Evolutionary conservation across 2,888 invertebrate genomes (phyloP), one percentile per base, ranked within the genome.

Genomic region (Drosophila robusta): DNA sequence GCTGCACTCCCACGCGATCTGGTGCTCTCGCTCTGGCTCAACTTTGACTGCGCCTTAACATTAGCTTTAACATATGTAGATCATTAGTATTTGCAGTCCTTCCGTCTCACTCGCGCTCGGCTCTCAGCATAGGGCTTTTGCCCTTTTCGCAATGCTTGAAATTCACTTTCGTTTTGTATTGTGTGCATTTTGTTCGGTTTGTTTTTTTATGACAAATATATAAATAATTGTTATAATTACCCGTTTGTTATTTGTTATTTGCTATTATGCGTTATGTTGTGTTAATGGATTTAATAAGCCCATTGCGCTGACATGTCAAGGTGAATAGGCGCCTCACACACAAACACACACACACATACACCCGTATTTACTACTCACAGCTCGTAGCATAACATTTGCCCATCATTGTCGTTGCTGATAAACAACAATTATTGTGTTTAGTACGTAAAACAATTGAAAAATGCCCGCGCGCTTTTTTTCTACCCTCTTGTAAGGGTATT

Each of bases 201-300:
- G 1, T 45, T 34, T 61, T 46, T 58, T 39, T 39, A 61, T 61
- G 63, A 45, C 54, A 66, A 77, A 71, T 61, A 54, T 18, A 57
- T 34, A 65, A 64, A 32, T 84, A 61, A 81, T 71, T 85, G 71
- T 71, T 65, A 63, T 79, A 73, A 70, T 83, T 76, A 65, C 61
- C 80, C 50, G 61, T 61, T 61, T 70, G 42, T 44, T 78, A 36
- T 47, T 32, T 34, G 34, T 5, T 34, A 34, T 34, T 34, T 34
- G 34, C 5, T 36, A 26, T 57, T 51, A 26, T 51, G 52, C 11
- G 51, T 68, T 72, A 36, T 63, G 54, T 54, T 56, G 54, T 58
- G 69, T 58, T 78, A 82, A 82, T 85, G 70, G 60, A 70, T 86
- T 79, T 82, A 86, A 82, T 78, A 76, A 70, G 72, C 61, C 73